A percentile compares a stretch with the other conserved stretches of the same genome.
Conservation (phyloP, 2,113 vertebrate genomes). For the Calonectris borealis region DNA sequence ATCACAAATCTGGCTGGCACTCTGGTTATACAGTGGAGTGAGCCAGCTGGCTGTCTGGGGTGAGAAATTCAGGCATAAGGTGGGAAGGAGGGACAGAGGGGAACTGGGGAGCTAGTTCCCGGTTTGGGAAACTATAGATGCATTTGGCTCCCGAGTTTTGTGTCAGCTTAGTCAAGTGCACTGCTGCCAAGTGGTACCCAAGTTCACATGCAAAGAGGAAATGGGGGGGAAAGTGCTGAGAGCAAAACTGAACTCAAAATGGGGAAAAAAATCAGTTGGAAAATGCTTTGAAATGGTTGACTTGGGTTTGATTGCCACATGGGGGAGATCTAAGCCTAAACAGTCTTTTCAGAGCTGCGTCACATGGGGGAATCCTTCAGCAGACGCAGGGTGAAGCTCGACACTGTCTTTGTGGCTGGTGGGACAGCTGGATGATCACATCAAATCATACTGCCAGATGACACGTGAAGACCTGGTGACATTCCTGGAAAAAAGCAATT, state of each 20-base stretch:
- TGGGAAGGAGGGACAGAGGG: background rate
- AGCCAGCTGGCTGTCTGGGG: background rate
- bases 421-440: background rate
- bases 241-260: background rate
- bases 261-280: background rate
- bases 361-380: background rate
- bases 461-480: background rate
- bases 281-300: background rate
- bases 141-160: background rate
- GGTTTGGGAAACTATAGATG: background rate
- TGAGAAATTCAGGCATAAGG: conserved; percentile 20
- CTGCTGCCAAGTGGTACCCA: background rate
- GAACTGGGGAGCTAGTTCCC: background rate
- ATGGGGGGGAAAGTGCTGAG: background rate
- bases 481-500: background rate
- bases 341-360: background rate
- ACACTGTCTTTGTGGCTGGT: background rate
- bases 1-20: conserved; percentile 7
- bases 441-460: background rate
- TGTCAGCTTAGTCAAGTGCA: background rate
- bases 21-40: background rate
- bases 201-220: background rate
- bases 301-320: conserved; percentile 3
- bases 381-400: accelerated
- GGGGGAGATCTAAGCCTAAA: conserved; percentile 19